Percentiles rank a stretch among this genome's conserved stretches.
These are phyloP conservation scores for Eurystomus gularis DNA, from an alignment of 2,113 vertebrate species.

Conservation along the genomic window DNA sequence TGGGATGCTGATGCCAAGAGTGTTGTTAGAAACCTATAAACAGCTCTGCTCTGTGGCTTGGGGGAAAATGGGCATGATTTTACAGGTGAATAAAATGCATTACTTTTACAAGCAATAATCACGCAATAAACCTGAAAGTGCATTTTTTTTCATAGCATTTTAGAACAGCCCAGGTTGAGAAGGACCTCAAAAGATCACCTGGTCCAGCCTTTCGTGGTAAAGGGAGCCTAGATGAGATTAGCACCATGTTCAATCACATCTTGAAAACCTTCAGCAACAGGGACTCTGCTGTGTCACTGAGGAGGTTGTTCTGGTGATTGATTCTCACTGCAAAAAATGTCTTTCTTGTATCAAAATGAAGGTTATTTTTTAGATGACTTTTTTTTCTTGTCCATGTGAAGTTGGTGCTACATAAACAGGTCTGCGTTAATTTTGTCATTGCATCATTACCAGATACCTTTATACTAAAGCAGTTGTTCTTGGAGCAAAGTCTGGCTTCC, in stretches of 20 bases:
- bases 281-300: not conserved
- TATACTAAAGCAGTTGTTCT: not conserved
- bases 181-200: not conserved
- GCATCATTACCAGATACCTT: not conserved
- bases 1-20: not conserved
- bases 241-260: not conserved
- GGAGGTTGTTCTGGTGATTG: not conserved
- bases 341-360: not conserved
- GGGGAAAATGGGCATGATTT: not conserved
- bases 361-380: no score
- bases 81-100: slow-evolving; percentile 24
- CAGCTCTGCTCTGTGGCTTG: not conserved
- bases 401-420: not conserved
- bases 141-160: not conserved
- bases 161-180: not conserved
- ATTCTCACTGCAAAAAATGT: not conserved
- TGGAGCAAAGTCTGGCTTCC: not conserved
- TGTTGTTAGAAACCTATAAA: not conserved
- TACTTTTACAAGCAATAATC: slow-evolving; percentile 11
- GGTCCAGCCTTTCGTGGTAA: not conserved
- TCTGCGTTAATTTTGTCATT: not conserved
- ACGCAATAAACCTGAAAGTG: not conserved
- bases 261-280: not conserved
- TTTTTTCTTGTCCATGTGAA: not conserved
- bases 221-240: not conserved